A percentile compares a stretch with the other conserved stretches of the same genome.
Conservation (phyloP, 2,888 invertebrate species). For the Luperina testacea region DNA sequence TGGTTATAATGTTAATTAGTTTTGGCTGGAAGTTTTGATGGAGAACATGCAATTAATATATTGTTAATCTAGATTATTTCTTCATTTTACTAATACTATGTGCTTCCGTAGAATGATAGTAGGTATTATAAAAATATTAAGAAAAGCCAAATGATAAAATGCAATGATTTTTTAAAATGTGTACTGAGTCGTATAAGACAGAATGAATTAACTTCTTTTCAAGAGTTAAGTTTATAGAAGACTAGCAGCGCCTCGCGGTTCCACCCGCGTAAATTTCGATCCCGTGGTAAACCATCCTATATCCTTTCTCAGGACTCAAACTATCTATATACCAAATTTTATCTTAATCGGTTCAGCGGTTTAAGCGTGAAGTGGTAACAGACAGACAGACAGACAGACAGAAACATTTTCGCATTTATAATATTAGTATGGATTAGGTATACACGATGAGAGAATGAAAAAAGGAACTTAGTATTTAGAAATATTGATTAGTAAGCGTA, state of each 20-base stretch:
- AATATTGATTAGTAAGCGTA: not conserved
- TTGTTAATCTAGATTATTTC: not conserved
- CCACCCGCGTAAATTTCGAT: too few species aligned
- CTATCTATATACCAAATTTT: too few species aligned
- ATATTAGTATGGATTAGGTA: too few species aligned
- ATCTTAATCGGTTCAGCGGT: too few species aligned
- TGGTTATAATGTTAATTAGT: slow-evolving; percentile 18
- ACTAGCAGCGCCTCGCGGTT: not conserved
- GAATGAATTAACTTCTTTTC: not conserved
- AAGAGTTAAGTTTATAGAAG: not conserved
- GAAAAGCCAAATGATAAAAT: not conserved
- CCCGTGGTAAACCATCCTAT: too few species aligned
- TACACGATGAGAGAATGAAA: not conserved
- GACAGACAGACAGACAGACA: too few species aligned
- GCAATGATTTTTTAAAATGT: not conserved
- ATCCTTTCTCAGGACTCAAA: too few species aligned
- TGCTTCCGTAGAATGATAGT: too few species aligned
- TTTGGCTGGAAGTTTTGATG: not conserved
- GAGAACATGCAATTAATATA: not conserved
- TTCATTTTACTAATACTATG: not conserved
- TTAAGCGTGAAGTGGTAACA: too few species aligned
- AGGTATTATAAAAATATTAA: not conserved
- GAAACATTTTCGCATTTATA: too few species aligned
- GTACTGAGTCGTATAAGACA: too few species aligned
- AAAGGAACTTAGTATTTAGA: not conserved